Percentiles rank a stretch among this genome's conserved stretches.
Conservation (phyloP, 1,140 invertebrate genomes). For the Danaus plexippus region DNA sequence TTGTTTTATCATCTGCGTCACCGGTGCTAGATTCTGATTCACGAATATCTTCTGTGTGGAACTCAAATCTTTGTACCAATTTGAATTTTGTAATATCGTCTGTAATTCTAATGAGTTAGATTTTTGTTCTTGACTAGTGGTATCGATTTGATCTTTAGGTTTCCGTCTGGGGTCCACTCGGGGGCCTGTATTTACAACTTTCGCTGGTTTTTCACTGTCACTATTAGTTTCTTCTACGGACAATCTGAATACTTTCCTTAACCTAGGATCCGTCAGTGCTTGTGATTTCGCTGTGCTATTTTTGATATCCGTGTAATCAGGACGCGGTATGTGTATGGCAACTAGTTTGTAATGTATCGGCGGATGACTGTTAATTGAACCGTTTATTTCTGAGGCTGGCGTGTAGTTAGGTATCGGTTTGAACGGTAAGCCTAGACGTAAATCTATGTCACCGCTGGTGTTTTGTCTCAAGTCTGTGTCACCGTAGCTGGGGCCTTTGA, state of each 20-base stretch:
- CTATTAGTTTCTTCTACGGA: slow-evolving; percentile 72
- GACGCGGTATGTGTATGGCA: slow-evolving; percentile 78
- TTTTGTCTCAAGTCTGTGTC: slow-evolving; percentile 72
- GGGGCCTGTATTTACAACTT: slow-evolving; percentile 35
- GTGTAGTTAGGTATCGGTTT: slow-evolving; percentile 83
- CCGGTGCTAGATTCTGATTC: slow-evolving; percentile 75
- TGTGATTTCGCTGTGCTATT: slow-evolving; percentile 79
- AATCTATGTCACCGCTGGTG: slow-evolving; percentile 77
- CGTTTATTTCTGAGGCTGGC: slow-evolving; percentile 88
- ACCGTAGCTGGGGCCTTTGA: slow-evolving; percentile 60
- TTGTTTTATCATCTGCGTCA: slow-evolving; percentile 74
- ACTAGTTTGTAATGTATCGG: slow-evolving; percentile 79
- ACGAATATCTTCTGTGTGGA: slow-evolving; percentile 79
- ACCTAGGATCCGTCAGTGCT: slow-evolving; percentile 79
- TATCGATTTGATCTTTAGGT: slow-evolving; percentile 59
- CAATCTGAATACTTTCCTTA: slow-evolving; percentile 81
- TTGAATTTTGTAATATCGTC: slow-evolving; percentile 74
- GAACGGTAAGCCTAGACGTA: slow-evolving; percentile 81
- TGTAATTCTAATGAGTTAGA: slow-evolving; percentile 70
- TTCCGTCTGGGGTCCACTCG: slow-evolving; percentile 73
- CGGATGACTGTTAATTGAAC: slow-evolving; percentile 82
- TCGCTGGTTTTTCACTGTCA: slow-evolving; percentile 62
- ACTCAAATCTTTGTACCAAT: slow-evolving; percentile 77
- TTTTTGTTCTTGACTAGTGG: slow-evolving; percentile 43
- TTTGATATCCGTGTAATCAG: slow-evolving; percentile 82